Evolutionary conservation across 1,140 invertebrate genomes (phyloP).

Genomic region (Heliothis virescens): DNA sequence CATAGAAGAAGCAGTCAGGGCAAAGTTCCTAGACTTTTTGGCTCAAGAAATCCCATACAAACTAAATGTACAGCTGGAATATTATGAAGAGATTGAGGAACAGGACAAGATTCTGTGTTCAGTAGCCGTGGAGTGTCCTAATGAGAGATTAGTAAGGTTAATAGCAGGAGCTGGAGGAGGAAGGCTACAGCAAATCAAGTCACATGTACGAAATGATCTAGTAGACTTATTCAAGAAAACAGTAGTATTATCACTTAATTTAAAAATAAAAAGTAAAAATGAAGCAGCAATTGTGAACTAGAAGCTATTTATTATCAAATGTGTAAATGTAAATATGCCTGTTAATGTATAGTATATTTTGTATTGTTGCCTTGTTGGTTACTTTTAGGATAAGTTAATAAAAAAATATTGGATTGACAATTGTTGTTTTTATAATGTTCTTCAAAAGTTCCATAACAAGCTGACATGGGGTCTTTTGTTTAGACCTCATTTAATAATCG

Average conservation of each 20-base stretch:
- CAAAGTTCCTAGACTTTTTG: constrained; percentile 93
- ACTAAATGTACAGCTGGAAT: constrained; percentile 89
- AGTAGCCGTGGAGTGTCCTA: constrained; percentile 88
- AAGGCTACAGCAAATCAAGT: constrained; percentile 89
- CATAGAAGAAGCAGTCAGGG: constrained; percentile 90
- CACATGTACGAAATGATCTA: constrained; percentile 82
- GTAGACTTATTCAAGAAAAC: constrained; percentile 75
- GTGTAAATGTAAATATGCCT: too few species aligned
- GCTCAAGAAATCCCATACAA: constrained; percentile 94
- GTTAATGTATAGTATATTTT: too few species aligned
- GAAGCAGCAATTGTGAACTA: background rate
- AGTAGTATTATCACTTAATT: constrained; percentile 70
- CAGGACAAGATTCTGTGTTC: constrained; percentile 88
- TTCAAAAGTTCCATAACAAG: too few species aligned
- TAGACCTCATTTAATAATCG: too few species aligned
- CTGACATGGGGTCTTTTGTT: too few species aligned
- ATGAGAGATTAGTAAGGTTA: constrained; percentile 87
- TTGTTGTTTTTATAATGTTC: too few species aligned
- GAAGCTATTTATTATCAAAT: too few species aligned
- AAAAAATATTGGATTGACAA: too few species aligned
- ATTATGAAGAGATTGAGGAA: constrained; percentile 87
- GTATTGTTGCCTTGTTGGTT: too few species aligned
- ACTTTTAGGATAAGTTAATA: too few species aligned
- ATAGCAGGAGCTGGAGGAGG: constrained; percentile 89
- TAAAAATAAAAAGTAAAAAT: constrained; percentile 65